These are phyloP conservation scores for Philhelius pedissequus DNA, from an alignment of 2,888 invertebrate species.

Conservation along the genomic window DNA sequence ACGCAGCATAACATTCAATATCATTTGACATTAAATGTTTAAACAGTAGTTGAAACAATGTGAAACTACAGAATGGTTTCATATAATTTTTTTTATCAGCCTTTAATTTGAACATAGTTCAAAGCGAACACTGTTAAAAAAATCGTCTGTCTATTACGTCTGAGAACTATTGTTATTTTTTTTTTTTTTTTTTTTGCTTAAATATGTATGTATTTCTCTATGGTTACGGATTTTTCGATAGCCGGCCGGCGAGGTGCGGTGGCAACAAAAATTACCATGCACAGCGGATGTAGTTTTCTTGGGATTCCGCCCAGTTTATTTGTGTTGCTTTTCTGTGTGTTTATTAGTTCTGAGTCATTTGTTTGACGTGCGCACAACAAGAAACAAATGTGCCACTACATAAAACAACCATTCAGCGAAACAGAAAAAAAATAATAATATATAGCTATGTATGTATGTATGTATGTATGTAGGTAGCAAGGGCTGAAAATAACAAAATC, in stretches of 20 bases:
- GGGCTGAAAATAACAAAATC: not conserved
- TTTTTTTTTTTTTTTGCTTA: not conserved
- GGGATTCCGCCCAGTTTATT: constrained; percentile 60
- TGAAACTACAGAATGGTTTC: too few species aligned
- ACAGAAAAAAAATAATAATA: not conserved
- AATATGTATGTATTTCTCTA: not conserved
- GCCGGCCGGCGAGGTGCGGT: constrained; percentile 13
- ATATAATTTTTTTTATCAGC: not conserved
- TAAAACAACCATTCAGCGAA: not conserved
- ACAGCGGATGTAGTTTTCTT: constrained; percentile 64
- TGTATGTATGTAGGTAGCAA: not conserved
- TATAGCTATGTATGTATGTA: too few species aligned
- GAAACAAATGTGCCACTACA: not conserved
- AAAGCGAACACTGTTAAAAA: too few species aligned
- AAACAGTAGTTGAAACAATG: too few species aligned
- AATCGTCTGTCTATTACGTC: constrained; percentile 6
- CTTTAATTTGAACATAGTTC: constrained; percentile 8
- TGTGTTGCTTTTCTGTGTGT: constrained; percentile 44
- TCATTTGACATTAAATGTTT: too few species aligned
- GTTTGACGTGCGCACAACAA: constrained; percentile 34
- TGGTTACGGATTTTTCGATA: not conserved
- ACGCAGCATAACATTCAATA: too few species aligned
- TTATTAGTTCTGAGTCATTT: constrained; percentile 54
- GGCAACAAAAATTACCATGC: not conserved
- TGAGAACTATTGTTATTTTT: not conserved